A percentile compares a stretch with the other conserved stretches of the same genome.
phyloP scores from a whole-genome alignment of 1,140 invertebrate genomes.

The Dendrolimus punctatus region DNA sequence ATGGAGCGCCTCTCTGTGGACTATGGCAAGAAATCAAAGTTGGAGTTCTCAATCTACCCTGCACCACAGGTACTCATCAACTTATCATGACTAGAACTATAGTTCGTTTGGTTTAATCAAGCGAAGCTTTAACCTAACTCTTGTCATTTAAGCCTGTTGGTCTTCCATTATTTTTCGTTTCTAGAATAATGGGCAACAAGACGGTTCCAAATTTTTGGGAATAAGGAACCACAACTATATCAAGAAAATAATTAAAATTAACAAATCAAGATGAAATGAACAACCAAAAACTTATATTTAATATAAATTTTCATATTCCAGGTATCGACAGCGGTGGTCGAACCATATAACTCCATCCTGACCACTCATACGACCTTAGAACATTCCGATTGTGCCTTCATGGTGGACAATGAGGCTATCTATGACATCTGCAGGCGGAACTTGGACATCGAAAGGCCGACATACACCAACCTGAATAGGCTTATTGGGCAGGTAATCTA shows the following conservation, averaged over 20 bases:
- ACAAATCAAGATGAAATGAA: no score
- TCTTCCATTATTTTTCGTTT: no score
- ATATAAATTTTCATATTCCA: slow-evolving; percentile 21
- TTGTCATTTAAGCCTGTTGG: no score
- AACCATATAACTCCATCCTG: slow-evolving; percentile 88
- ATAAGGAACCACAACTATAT: no score
- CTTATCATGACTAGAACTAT: background rate
- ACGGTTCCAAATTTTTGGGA: no score
- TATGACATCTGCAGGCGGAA: slow-evolving; percentile 92
- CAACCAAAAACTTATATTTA: background rate
- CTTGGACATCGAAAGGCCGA: slow-evolving; percentile 88
- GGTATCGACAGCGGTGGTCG: slow-evolving; percentile 87
- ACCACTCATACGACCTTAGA: slow-evolving; percentile 87
- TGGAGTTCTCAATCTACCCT: slow-evolving; percentile 89
- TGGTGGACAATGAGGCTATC: slow-evolving; percentile 93
- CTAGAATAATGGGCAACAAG: no score
- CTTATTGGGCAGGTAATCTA: slow-evolving; percentile 82
- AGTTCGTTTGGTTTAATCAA: no score
- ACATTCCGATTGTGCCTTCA: slow-evolving; percentile 88
- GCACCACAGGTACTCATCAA: slow-evolving; percentile 80
- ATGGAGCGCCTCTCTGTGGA: slow-evolving; percentile 88
- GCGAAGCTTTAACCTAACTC: no score
- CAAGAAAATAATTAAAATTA: no score
- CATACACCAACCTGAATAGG: slow-evolving; percentile 86
- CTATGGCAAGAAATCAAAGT: slow-evolving; percentile 86